Base-by-base conservation (phyloP, 92 coral and sea anemone species). In the Phenganax subtilis region DNA sequence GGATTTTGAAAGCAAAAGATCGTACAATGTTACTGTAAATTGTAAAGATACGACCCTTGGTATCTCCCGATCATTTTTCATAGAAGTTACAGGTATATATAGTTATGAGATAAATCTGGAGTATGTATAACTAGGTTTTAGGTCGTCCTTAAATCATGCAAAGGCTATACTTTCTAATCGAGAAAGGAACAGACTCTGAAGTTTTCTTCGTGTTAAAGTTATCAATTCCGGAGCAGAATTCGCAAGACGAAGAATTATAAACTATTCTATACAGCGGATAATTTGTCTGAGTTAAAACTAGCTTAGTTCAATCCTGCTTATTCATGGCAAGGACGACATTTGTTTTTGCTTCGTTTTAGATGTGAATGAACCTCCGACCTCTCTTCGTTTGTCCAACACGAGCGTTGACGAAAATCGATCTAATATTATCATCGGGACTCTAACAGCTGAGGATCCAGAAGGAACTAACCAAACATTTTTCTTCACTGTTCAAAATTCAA, bases 371-470 rank as follows among this genome's bases (percentile, higher is more conserved):
- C 75, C 82, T 28, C 98, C 98, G 15, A 86, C 89, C 17, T 70
- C 81, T 12, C 81, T 93, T 64, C 70, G 76, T 47, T 65, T 93
- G 27, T 91, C 98, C 27, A 87, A 80, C 68, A 85, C 63, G 29
- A 75, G 64, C 10, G 82, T 93, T 7, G 59, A 77, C n/a, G 98
- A 93, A 82, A 93, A 91, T 83, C 75, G 90, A 28, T 89, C 90
- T 14, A 70, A 71, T 54, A 75, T 80, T 30, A 58, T 86, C 25
- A 89, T 93, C 57, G 97, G 92, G 51, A 66, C 80, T 27, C 84
- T 93, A 55, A 88, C 93, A 7, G 87, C 87, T 44, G 86, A 90
- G 5, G 98, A 93, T 64, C 93, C 93, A 28, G 98, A 93, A 57
- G 85, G 88, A 30, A 74, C 84, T 12, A 75, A 77, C 57, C 91